phyloP scores from a whole-genome alignment of 1,140 invertebrate genomes.

The Contarinia nasturtii region DNA sequence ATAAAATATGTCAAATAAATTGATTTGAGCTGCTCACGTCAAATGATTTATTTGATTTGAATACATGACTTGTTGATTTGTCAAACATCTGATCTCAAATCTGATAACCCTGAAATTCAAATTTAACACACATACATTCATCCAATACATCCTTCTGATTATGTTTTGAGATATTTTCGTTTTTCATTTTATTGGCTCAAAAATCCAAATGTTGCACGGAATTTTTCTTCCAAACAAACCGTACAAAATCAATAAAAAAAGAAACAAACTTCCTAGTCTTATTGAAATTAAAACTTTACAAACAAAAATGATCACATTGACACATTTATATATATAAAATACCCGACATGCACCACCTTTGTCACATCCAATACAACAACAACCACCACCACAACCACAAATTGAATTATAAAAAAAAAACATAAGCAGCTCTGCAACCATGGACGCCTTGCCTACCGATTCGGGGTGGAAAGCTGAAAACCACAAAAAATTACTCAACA shows the following conservation, averaged over 20 bases:
- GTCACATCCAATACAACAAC: background rate
- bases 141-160: too few relatives aligned
- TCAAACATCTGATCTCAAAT: too few relatives aligned
- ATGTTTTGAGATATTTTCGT: too few relatives aligned
- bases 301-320: background rate
- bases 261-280: background rate
- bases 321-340: background rate
- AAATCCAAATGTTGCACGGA: too few relatives aligned
- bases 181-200: too few relatives aligned
- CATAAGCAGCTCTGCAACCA: slow-evolving; percentile 17
- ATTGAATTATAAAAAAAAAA: slow-evolving; percentile 1
- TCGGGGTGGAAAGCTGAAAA: slow-evolving; percentile 23
- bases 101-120: too few relatives aligned
- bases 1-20: too few relatives aligned
- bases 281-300: background rate
- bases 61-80: too few relatives aligned
- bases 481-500: slow-evolving; percentile 23
- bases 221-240: background rate
- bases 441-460: slow-evolving; percentile 24
- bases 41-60: too few relatives aligned
- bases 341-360: too few relatives aligned
- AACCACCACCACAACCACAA: background rate
- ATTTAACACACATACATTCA: too few relatives aligned
- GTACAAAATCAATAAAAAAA: background rate
- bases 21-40: too few relatives aligned